Evolutionary conservation across 2,113 vertebrate species (phyloP).

Genomic region (Ictidomys tridecemlineatus): DNA sequence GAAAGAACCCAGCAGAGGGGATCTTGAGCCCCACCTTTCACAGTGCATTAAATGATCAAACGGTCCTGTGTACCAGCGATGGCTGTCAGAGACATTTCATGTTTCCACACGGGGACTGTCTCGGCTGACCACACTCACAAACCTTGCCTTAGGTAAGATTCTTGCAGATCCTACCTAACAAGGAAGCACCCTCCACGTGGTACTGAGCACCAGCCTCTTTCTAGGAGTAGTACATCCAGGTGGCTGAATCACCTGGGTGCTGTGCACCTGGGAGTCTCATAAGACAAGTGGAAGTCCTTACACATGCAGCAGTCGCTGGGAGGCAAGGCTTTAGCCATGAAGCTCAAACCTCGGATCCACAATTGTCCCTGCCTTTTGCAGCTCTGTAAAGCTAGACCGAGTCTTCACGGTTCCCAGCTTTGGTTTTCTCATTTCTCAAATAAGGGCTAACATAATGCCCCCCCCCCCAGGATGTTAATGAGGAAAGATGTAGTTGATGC

Average conservation of each 20-base stretch:
- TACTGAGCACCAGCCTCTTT: neutral
- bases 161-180: too few relatives aligned
- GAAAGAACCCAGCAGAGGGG: too few relatives aligned
- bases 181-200: too few relatives aligned
- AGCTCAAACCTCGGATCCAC: neutral
- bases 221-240: neutral
- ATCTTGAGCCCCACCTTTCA: too few relatives aligned
- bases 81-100: too few relatives aligned
- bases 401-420: neutral
- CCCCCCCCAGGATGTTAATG: neutral
- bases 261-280: neutral
- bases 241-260: neutral
- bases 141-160: too few relatives aligned
- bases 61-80: too few relatives aligned
- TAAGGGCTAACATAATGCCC: neutral
- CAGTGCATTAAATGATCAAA: too few relatives aligned
- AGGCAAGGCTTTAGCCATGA: rapidly evolving
- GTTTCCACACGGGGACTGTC: too few relatives aligned
- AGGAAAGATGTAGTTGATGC: neutral
- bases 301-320: neutral
- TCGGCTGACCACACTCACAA: too few relatives aligned
- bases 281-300: too few relatives aligned
- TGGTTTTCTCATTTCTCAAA: neutral
- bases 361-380: neutral
- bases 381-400: neutral